Percentiles rank a stretch among this genome's conserved stretches.
Conservation (phyloP, 2,888 invertebrate species). For the Ecliptopera silaceata region DNA sequence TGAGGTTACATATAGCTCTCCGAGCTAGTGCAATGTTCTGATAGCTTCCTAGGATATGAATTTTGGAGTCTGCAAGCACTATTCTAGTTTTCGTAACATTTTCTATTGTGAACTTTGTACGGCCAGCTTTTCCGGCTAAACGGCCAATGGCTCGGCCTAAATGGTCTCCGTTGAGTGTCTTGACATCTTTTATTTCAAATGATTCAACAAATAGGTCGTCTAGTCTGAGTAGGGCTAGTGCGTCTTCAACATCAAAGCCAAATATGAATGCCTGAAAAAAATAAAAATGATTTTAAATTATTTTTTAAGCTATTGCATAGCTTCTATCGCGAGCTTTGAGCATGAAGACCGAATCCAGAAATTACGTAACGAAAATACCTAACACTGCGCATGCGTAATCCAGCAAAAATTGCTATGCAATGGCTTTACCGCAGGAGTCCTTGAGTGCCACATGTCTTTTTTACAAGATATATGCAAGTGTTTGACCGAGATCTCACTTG, state of each 20-base stretch:
- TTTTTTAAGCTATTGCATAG: no score
- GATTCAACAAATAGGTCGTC: slow-evolving; percentile 99
- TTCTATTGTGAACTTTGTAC: slow-evolving; percentile 99
- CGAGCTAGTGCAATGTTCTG: slow-evolving; percentile 98
- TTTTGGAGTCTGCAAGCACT: slow-evolving; percentile 97
- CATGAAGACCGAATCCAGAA: no score
- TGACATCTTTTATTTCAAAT: slow-evolving; percentile 98
- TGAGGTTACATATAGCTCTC: slow-evolving; percentile 97
- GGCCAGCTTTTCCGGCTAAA: slow-evolving; percentile 97
- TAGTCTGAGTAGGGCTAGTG: slow-evolving; percentile 94
- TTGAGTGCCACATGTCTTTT: no score
- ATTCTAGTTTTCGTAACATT: slow-evolving; percentile 99
- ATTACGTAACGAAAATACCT: no score
- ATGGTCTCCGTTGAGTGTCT: slow-evolving; percentile 97
- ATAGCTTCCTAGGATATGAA: slow-evolving; percentile 98
- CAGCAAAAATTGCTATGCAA: no score
- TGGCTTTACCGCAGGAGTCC: no score
- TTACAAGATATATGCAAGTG: no score
- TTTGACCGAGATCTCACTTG: no score
- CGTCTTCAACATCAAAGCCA: slow-evolving; percentile 99
- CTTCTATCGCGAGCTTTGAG: no score
- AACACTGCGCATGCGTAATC: no score
- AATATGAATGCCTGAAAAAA: slow-evolving; percentile 91
- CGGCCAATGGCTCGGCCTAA: slow-evolving; percentile 98
- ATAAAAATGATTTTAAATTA: no score